Evolutionary conservation across 2,113 vertebrate genomes (phyloP).

Genomic region (Neoarius graeffei): DNA sequence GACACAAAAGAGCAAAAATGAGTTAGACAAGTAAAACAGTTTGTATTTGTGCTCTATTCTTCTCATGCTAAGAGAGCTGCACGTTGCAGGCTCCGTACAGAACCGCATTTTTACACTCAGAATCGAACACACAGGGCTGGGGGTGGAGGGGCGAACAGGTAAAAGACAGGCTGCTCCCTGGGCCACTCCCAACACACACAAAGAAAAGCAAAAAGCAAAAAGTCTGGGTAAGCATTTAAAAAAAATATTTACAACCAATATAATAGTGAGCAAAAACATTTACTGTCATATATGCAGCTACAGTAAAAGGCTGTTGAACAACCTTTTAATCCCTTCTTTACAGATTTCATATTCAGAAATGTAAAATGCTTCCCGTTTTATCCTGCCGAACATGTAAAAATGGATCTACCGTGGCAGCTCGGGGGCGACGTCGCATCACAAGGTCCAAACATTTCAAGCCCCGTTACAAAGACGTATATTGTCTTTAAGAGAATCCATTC

Average conservation of each 20-base stretch:
- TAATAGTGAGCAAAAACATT: conserved; percentile 79
- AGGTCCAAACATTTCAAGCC: conserved; percentile 77
- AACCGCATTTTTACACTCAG: conserved; percentile 47
- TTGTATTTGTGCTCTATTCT: conserved; percentile 74
- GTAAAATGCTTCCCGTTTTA: conserved; percentile 78
- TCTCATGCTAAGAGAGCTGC: conserved; percentile 66
- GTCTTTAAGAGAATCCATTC: conserved; percentile 83
- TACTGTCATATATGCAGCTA: conserved; percentile 76
- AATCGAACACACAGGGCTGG: conserved; percentile 54
- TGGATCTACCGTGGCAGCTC: conserved; percentile 88
- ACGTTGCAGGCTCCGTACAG: conserved; percentile 46
- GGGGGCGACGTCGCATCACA: conserved; percentile 74
- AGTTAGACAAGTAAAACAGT: conserved; percentile 67
- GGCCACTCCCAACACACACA: conserved; percentile 65
- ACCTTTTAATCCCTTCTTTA: conserved; percentile 82
- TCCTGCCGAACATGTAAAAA: conserved; percentile 88
- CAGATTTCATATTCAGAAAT: conserved; percentile 84
- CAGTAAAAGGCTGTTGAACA: conserved; percentile 81
- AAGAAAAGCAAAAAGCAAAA: conserved; percentile 55
- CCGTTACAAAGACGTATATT: neutral
- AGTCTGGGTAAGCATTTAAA: conserved; percentile 71
- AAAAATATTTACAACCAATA: conserved; percentile 87
- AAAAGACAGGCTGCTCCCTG: conserved; percentile 59
- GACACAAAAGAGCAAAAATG: conserved; percentile 61
- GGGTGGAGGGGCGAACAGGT: conserved; percentile 56